phyloP scores from a whole-genome alignment of 2,797 vertebrate genomes.

The Siniperca obscura region DNA sequence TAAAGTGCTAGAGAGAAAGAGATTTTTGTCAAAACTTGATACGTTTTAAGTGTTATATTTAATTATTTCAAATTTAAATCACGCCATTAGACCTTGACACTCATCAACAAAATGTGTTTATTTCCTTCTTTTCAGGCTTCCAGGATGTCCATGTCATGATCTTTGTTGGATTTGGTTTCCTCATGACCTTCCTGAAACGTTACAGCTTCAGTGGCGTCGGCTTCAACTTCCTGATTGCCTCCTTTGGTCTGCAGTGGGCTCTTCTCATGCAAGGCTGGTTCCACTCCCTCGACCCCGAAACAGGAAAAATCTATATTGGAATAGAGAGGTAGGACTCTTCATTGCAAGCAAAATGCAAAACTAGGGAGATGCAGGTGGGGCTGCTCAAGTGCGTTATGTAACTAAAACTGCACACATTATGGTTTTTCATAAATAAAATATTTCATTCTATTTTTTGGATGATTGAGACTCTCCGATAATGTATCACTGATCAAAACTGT shows the following conservation, averaged over 20 bases:
- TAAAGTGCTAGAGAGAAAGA: not conserved
- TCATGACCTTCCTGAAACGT: conserved; percentile 97
- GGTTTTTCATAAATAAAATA: too few relatives aligned
- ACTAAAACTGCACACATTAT: not conserved
- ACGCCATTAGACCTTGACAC: not conserved
- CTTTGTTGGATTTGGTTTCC: conserved; percentile 97
- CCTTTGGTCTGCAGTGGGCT: conserved; percentile 98
- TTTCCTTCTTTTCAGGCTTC: conserved; percentile 86
- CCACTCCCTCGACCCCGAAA: conserved; percentile 78
- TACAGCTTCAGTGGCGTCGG: conserved; percentile 93
- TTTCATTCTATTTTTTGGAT: too few relatives aligned
- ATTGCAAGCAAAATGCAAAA: not conserved
- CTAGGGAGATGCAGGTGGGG: too few relatives aligned
- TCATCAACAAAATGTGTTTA: not conserved
- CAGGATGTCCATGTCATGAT: conserved; percentile 99
- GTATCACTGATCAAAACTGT: too few relatives aligned
- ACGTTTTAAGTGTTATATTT: not conserved
- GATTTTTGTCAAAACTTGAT: not conserved
- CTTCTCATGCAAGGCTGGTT: conserved; percentile 98
- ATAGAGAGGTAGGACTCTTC: conserved; percentile 87
- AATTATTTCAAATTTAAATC: too few relatives aligned
- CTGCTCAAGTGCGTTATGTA: not conserved
- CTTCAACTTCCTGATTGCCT: conserved; percentile 95
- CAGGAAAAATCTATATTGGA: conserved; percentile 88
- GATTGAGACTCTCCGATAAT: too few relatives aligned